phyloP scores from a whole-genome alignment of 2,888 invertebrate species.

The Horisme vitalbata region DNA sequence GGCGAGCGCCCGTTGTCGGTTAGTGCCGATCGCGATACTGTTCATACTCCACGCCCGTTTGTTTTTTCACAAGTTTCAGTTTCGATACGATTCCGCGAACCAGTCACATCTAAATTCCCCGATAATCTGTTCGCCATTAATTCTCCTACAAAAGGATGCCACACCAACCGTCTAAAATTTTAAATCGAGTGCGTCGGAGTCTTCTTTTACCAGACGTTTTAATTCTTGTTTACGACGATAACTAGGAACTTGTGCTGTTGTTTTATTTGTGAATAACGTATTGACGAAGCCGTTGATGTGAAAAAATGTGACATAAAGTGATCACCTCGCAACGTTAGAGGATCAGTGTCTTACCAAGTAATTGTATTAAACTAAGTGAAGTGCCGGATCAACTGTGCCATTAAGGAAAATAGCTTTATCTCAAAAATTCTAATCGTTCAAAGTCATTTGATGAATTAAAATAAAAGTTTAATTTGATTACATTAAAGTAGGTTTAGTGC shows the following conservation, averaged over 20 bases:
- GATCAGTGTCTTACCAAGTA: conserved; percentile 44
- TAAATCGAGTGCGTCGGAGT: conserved; percentile 66
- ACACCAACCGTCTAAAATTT: conserved; percentile 71
- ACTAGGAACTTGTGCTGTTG: conserved; percentile 49
- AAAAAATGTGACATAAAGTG: conserved; percentile 63
- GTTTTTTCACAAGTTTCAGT: conserved; percentile 39
- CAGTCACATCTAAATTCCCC: conserved; percentile 30
- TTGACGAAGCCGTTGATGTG: conserved; percentile 42
- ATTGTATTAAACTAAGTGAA: conserved; percentile 42
- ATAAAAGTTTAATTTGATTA: conserved; percentile 45
- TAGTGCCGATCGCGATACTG: conserved; percentile 65
- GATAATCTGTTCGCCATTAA: conserved; percentile 27
- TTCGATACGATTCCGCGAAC: conserved; percentile 38
- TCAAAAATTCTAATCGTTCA: conserved; percentile 63
- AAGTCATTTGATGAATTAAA: conserved; percentile 54
- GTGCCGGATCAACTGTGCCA: conserved; percentile 60
- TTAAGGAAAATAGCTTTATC: conserved; percentile 63
- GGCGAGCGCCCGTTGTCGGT: conserved; percentile 42
- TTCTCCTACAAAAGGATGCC: conserved; percentile 59
- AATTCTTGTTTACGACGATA: conserved; percentile 76
- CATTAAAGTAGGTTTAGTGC: conserved; percentile 51
- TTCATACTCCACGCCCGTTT: conserved; percentile 48
- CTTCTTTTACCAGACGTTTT: conserved; percentile 68
- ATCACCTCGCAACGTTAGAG: conserved; percentile 45
- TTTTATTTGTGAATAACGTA: conserved; percentile 25